Percentiles rank a stretch among this genome's conserved stretches.
phyloP scores from a whole-genome alignment of 2,113 vertebrate species.

The Malurus elegans region DNA sequence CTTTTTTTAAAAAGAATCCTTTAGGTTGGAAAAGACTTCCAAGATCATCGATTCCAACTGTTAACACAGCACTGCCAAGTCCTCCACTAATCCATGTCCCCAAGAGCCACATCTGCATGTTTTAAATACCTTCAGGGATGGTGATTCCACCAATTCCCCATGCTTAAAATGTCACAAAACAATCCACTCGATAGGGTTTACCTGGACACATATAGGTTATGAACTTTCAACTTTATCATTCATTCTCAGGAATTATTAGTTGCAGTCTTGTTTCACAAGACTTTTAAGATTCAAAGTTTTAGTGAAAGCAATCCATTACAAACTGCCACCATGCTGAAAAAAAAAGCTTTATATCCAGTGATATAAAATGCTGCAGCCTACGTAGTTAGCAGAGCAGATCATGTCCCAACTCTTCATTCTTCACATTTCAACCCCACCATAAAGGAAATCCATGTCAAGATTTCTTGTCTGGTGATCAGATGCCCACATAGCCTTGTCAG shows the following conservation, averaged over 20 bases:
- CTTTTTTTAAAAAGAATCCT: background rate
- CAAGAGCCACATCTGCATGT: background rate
- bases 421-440: background rate
- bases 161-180: background rate
- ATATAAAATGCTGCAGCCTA: background rate
- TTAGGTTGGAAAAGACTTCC: background rate
- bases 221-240: background rate
- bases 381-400: background rate
- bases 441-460: background rate
- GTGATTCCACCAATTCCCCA: background rate
- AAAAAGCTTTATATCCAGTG: background rate
- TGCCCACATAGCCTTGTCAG: background rate
- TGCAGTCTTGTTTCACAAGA: background rate
- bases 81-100: background rate
- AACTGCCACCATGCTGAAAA: background rate
- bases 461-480: background rate
- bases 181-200: background rate
- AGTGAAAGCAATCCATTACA: background rate
- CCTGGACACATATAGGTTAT: background rate
- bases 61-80: background rate
- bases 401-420: background rate
- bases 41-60: accelerated
- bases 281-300: background rate
- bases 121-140: background rate
- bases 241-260: background rate